Conservation (phyloP, 2,888 invertebrate genomes). For the Dorcus parallelipipedus region DNA sequence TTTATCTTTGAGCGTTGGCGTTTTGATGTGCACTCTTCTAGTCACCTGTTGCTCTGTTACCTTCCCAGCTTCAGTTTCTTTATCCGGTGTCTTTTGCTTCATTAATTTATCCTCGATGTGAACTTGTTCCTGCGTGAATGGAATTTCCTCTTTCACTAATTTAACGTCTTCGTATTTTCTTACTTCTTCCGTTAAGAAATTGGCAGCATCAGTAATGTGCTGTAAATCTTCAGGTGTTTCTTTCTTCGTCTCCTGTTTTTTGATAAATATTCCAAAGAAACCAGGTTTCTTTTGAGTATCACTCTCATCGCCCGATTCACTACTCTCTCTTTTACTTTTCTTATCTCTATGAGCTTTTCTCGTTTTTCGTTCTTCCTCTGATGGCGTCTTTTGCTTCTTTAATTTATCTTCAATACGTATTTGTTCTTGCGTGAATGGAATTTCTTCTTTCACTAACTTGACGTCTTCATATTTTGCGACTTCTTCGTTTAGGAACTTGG, state of each 20-base stretch:
- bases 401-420: not conserved
- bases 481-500: slow-evolving; percentile 24
- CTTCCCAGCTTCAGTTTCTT: slow-evolving; percentile 10
- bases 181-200: slow-evolving; percentile 12
- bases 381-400: slow-evolving; percentile 15
- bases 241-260: slow-evolving; percentile 22
- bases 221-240: slow-evolving; percentile 11
- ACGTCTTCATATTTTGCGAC: slow-evolving; percentile 24
- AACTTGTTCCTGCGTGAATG: not conserved
- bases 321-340: slow-evolving; percentile 11
- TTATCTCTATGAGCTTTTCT: slow-evolving; percentile 13
- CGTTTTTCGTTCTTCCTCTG: slow-evolving; percentile 16
- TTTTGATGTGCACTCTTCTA: not conserved
- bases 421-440: not conserved
- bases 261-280: slow-evolving; percentile 27
- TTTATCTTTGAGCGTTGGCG: slow-evolving; percentile 7
- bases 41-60: not conserved
- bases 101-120: slow-evolving; percentile 2
- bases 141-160: not conserved
- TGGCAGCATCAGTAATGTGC: slow-evolving; percentile 7
- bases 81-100: slow-evolving; percentile 20
- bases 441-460: slow-evolving; percentile 3
- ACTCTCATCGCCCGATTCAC: slow-evolving; percentile 27
- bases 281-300: slow-evolving; percentile 26
- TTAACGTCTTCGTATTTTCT: slow-evolving; percentile 13